Conservation (phyloP, 2,888 invertebrate genomes). For the Gasteruption jaculator region DNA sequence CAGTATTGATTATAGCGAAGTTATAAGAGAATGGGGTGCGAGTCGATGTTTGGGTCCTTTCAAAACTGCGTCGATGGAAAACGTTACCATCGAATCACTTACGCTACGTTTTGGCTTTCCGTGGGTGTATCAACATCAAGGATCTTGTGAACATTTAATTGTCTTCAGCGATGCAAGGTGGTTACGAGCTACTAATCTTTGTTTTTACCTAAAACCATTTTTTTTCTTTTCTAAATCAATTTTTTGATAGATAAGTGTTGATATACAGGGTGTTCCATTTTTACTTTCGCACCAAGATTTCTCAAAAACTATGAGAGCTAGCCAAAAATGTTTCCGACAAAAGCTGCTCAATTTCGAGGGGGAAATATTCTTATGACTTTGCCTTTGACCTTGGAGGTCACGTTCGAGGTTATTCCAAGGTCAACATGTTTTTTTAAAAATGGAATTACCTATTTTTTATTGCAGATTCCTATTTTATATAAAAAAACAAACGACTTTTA, state of each 20-base stretch:
- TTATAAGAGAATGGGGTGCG: slow-evolving; percentile 63
- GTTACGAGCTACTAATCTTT: slow-evolving; percentile 1
- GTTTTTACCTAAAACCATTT: neutral
- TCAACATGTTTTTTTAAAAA: too few species aligned
- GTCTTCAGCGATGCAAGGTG: slow-evolving; percentile 71
- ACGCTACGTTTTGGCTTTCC: slow-evolving; percentile 59
- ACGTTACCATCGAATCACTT: slow-evolving; percentile 45
- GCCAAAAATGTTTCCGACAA: too few species aligned
- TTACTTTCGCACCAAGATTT: too few species aligned
- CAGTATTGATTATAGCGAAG: slow-evolving; percentile 64
- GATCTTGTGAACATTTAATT: slow-evolving; percentile 86
- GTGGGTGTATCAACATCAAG: slow-evolving; percentile 86
- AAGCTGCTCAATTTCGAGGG: too few species aligned
- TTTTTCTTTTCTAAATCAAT: neutral
- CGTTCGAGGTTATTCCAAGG: too few species aligned
- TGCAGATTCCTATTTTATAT: too few species aligned
- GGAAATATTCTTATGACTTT: too few species aligned
- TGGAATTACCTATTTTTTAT: too few species aligned
- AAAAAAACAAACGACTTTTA: too few species aligned
- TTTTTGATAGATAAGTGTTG: slow-evolving; percentile 3
- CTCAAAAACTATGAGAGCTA: too few species aligned
- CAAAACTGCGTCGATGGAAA: slow-evolving; percentile 57
- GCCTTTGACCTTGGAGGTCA: too few species aligned
- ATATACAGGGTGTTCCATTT: too few species aligned
- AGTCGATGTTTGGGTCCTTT: slow-evolving; percentile 53